Evolutionary conservation across 1,140 invertebrate species (phyloP).

Genomic region (Notospermus geniculatus): DNA sequence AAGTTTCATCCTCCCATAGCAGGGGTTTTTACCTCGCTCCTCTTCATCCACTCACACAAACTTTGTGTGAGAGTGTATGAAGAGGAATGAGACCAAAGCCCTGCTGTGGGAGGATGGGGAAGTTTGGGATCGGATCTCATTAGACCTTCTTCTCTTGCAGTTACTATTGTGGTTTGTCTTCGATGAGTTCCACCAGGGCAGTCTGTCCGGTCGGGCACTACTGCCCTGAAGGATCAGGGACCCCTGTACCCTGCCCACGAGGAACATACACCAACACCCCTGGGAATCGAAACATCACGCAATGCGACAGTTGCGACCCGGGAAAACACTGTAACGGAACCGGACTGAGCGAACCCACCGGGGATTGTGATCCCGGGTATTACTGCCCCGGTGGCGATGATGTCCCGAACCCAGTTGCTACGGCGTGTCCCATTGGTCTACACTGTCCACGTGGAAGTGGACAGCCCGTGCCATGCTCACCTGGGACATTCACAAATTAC

Average conservation of each 20-base stretch:
- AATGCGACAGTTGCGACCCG: slow-evolving; percentile 41
- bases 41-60: no score
- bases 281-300: slow-evolving; percentile 31
- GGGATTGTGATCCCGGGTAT: slow-evolving; percentile 43
- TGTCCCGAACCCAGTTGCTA: slow-evolving; percentile 38
- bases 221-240: slow-evolving; percentile 38
- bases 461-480: slow-evolving; percentile 36
- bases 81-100: no score
- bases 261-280: slow-evolving; percentile 44
- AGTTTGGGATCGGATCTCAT: no score
- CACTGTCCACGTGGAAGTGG: slow-evolving; percentile 43
- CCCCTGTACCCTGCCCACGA: slow-evolving; percentile 28
- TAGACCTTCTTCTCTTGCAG: slow-evolving; percentile 23
- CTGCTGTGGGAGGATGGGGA: no score
- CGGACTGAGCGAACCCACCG: slow-evolving; percentile 28
- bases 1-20: no score
- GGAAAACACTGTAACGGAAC: slow-evolving; percentile 49
- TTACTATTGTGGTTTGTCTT: slow-evolving; percentile 45
- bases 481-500: slow-evolving; percentile 45
- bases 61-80: no score
- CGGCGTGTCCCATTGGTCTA: slow-evolving; percentile 44
- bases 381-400: slow-evolving; percentile 44
- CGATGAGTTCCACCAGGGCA: slow-evolving; percentile 31
- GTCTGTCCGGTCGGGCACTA: slow-evolving; percentile 43
- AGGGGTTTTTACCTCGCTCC: no score